phyloP scores from a whole-genome alignment of 2,797 vertebrate species.

The Sebastes jordani region DNA sequence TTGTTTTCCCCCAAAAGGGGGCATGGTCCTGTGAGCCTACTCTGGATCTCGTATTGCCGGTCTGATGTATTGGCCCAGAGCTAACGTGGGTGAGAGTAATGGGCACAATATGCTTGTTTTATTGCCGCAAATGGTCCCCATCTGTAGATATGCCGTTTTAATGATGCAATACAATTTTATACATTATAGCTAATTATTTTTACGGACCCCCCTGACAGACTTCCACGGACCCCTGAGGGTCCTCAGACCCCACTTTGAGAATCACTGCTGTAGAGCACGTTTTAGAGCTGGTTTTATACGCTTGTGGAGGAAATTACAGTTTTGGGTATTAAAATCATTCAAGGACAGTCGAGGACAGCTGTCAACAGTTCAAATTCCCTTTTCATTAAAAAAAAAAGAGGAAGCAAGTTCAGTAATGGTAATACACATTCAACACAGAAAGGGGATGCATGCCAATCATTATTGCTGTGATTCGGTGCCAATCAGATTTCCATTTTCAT shows the following conservation, averaged over 20 bases:
- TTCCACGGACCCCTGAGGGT: too few species aligned
- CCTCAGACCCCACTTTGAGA: neutral
- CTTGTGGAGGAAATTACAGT: neutral
- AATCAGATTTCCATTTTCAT: slow-evolving; percentile 12
- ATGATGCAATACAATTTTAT: too few species aligned
- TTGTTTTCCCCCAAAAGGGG: too few species aligned
- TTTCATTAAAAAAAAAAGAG: neutral
- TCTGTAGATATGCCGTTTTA: too few species aligned
- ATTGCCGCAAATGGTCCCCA: too few species aligned
- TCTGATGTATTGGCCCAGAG: too few species aligned
- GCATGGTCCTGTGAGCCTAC: too few species aligned
- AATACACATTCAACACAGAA: neutral
- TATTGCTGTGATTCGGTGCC: neutral
- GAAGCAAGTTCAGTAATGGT: neutral
- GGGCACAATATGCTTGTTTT: too few species aligned
- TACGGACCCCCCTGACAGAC: too few species aligned
- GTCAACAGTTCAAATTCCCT: neutral
- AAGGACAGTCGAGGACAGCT: slow-evolving; percentile 17
- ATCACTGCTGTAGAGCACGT: neutral
- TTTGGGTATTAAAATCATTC: neutral
- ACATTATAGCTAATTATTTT: too few species aligned
- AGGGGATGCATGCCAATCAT: neutral
- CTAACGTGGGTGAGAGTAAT: too few species aligned
- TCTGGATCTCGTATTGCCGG: too few species aligned
- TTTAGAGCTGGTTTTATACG: neutral